Evolutionary conservation across 2,888 invertebrate species (phyloP).

Genomic region (Abrostola triplasia): DNA sequence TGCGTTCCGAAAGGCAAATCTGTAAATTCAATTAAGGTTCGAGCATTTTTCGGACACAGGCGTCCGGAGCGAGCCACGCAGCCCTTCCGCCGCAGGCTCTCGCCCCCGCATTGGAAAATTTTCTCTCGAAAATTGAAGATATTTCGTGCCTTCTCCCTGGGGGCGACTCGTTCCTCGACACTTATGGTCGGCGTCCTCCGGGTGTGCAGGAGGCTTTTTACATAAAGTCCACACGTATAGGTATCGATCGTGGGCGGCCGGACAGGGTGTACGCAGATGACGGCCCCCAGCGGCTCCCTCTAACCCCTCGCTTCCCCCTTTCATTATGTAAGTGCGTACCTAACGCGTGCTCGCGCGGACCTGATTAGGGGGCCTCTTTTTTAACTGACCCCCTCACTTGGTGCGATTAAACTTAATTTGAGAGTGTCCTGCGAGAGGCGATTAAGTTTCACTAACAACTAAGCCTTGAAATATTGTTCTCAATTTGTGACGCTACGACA

Average conservation of each 20-base stretch:
- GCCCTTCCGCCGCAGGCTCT: conserved; percentile 85
- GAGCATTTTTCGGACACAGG: conserved; percentile 87
- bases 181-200: conserved; percentile 87
- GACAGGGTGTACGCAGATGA: conserved; percentile 88
- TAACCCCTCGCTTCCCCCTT: conserved; percentile 82
- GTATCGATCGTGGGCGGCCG: conserved; percentile 87
- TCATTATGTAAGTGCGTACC: conserved; percentile 88
- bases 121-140: conserved; percentile 89
- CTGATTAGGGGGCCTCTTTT: conserved; percentile 88
- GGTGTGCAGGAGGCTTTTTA: conserved; percentile 88
- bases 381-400: conserved; percentile 87
- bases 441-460: conserved; percentile 74
- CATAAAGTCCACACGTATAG: conserved; percentile 89
- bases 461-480: conserved; percentile 60
- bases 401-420: conserved; percentile 87
- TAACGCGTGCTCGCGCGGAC: conserved; percentile 87
- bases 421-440: conserved; percentile 76
- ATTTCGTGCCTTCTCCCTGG: conserved; percentile 86
- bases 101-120: conserved; percentile 88
- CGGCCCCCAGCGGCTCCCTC: conserved; percentile 76
- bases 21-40: conserved; percentile 87
- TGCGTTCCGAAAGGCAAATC: conserved; percentile 86
- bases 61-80: conserved; percentile 78
- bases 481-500: conserved; percentile 56
- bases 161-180: conserved; percentile 88